Conservation (phyloP, 2,797 vertebrate genomes). For the Masticophis lateralis region DNA sequence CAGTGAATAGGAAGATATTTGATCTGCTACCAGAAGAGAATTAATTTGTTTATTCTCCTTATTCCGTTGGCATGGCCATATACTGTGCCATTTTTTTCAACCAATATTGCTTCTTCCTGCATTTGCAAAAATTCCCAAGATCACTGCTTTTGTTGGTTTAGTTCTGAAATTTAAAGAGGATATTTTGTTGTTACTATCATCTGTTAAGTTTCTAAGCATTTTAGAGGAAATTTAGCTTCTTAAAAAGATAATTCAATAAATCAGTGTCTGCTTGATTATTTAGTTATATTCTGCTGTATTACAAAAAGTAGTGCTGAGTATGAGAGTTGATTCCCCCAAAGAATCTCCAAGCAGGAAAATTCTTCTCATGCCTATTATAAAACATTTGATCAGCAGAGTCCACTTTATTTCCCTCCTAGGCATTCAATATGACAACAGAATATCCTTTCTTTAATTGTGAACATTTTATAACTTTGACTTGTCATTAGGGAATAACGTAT, state of each 20-base stretch:
- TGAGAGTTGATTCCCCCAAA: not conserved
- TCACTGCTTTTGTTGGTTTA: not conserved
- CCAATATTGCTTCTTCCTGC: not conserved
- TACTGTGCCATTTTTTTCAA: not conserved
- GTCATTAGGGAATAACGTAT: not conserved
- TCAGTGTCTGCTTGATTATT: not conserved
- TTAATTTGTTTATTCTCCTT: not conserved
- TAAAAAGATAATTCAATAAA: not conserved
- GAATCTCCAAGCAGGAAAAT: not conserved
- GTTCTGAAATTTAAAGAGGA: not conserved
- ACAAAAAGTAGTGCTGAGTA: not conserved
- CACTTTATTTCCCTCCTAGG: not conserved
- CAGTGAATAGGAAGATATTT: not conserved
- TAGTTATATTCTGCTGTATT: not conserved
- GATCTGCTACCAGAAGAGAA: not conserved
- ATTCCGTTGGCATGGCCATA: not conserved
- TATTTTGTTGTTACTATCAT: not conserved
- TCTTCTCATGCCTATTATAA: not conserved
- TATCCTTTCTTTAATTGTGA: not conserved
- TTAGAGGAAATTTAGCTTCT: not conserved
- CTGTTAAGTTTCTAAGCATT: not conserved
- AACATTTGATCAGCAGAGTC: not conserved
- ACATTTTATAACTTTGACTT: not conserved
- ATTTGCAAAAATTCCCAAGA: not conserved
- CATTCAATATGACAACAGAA: not conserved